phyloP scores from a whole-genome alignment of 2,888 invertebrate species.

The Dichetophora obliterata region DNA sequence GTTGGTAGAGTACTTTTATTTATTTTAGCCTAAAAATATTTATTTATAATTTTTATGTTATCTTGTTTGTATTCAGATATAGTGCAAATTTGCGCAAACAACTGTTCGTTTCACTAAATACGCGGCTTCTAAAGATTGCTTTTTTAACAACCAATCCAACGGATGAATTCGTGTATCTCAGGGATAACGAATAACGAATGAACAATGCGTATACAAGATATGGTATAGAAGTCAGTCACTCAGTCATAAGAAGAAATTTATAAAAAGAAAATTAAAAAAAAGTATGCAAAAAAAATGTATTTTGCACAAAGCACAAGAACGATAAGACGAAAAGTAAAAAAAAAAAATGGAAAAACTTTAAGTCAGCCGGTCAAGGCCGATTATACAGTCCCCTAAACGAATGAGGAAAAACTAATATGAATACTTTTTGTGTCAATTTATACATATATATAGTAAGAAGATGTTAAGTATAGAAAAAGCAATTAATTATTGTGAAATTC shows the following conservation, averaged over 20 bases:
- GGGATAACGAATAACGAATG: neutral
- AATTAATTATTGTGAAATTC: no score
- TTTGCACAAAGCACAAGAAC: no score
- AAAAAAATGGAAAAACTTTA: no score
- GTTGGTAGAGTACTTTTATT: neutral
- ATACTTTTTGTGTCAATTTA: no score
- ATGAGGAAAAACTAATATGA: no score
- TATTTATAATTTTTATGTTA: neutral
- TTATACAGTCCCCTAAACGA: no score
- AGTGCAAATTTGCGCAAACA: slow-evolving; percentile 4
- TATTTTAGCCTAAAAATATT: neutral
- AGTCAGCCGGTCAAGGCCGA: no score
- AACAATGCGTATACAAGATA: neutral
- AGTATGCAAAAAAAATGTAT: neutral
- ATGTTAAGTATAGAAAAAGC: no score
- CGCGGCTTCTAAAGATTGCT: slow-evolving; percentile 27
- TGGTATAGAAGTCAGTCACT: neutral
- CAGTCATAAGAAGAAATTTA: neutral
- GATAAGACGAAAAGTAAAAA: no score
- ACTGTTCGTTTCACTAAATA: slow-evolving; percentile 6
- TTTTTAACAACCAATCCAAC: slow-evolving; percentile 9
- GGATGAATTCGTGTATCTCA: neutral
- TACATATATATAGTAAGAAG: no score
- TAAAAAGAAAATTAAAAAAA: neutral
- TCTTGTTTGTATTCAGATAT: neutral